A percentile compares a stretch with the other conserved stretches of the same genome.
Conservation (phyloP, 2,113 vertebrate species). For the Leuciscus idus region DNA sequence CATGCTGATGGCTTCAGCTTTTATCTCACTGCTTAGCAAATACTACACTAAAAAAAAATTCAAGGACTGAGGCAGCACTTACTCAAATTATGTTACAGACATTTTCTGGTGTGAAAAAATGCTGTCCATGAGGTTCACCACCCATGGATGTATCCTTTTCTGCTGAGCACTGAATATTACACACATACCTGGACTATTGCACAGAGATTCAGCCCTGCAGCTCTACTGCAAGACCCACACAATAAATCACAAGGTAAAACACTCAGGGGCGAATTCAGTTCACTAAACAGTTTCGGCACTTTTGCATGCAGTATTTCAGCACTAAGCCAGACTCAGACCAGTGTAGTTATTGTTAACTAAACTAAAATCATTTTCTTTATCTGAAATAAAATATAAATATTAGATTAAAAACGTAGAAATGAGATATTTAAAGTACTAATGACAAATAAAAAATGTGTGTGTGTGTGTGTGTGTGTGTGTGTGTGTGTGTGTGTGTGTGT, state of each 20-base stretch:
- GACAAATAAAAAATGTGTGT: too few species aligned
- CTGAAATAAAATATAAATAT: too few species aligned
- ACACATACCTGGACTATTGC: not conserved
- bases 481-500: too few species aligned
- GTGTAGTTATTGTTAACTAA: not conserved
- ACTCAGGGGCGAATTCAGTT: not conserved
- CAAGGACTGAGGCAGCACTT: slow-evolving; percentile 20
- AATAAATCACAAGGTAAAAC: slow-evolving; percentile 16
- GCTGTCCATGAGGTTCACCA: slow-evolving; percentile 12
- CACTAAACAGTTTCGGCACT: not conserved
- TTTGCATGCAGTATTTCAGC: not conserved
- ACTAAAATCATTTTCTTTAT: too few species aligned
- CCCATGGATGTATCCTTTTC: slow-evolving; percentile 13
- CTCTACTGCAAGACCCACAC: not conserved
- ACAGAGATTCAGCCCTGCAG: not conserved
- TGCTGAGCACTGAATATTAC: slow-evolving; percentile 22
- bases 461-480: too few species aligned
- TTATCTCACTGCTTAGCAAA: slow-evolving; percentile 19
- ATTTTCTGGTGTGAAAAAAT: slow-evolving; percentile 28
- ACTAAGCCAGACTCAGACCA: not conserved
- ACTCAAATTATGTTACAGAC: slow-evolving; percentile 32
- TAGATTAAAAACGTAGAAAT: too few species aligned
- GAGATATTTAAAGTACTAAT: too few species aligned
- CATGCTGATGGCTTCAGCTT: slow-evolving; percentile 33
- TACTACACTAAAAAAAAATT: not conserved